Percentiles rank a stretch among this genome's conserved stretches.
phyloP scores from a whole-genome alignment of 2,113 vertebrate genomes.

The Barbus barbus region DNA sequence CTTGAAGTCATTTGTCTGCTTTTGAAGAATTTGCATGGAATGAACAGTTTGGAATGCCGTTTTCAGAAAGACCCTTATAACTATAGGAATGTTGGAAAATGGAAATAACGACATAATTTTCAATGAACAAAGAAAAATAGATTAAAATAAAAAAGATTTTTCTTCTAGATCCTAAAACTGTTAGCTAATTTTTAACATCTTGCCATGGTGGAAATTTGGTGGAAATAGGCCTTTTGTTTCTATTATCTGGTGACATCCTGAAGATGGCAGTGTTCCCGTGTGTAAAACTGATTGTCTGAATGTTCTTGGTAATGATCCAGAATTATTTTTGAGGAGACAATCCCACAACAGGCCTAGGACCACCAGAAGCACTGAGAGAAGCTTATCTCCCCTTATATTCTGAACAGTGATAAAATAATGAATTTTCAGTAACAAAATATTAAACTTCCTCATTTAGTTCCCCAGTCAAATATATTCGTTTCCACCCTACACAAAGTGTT shows the following conservation, averaged over 20 bases:
- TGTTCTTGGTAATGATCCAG: not conserved
- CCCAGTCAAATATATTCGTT: too few relatives aligned
- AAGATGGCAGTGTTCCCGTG: constrained; percentile 69
- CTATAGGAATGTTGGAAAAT: too few relatives aligned
- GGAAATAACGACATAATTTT: too few relatives aligned
- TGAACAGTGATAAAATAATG: not conserved
- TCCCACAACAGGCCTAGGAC: too few relatives aligned
- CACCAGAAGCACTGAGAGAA: too few relatives aligned
- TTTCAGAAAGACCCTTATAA: not conserved
- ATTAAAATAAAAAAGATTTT: too few relatives aligned
- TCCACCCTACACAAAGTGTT: not conserved
- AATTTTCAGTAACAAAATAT: not conserved
- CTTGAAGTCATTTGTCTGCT: not conserved
- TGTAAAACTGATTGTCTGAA: not conserved
- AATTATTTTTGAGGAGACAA: not conserved
- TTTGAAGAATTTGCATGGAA: not conserved
- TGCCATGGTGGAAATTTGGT: not conserved
- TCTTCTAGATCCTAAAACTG: not conserved
- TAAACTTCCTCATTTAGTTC: not conserved
- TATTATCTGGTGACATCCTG: constrained; percentile 58
- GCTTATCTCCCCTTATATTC: too few relatives aligned
- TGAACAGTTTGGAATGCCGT: not conserved
- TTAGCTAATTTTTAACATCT: not conserved
- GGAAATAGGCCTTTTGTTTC: not conserved
- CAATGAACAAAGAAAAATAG: not conserved